Conservation (phyloP, 2,113 vertebrate species). For the Aegypius monachus region DNA sequence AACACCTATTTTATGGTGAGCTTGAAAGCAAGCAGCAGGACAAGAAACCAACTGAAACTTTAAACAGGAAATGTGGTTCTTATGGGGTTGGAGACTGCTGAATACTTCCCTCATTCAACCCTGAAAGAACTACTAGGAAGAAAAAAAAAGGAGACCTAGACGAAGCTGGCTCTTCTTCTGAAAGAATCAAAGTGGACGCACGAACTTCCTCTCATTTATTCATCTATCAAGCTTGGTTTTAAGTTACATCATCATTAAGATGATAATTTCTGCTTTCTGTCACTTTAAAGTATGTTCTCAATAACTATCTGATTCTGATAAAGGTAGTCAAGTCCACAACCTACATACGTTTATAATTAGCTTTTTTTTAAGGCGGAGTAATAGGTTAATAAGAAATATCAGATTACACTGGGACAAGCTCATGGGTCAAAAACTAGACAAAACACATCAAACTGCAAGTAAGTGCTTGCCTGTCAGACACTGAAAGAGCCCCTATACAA, state of each 20-base stretch:
- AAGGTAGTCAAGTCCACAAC: conserved; percentile 43
- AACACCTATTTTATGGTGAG: conserved; percentile 13
- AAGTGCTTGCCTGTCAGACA: conserved; percentile 38
- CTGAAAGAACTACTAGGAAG: background rate
- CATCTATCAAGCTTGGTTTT: conserved; percentile 62
- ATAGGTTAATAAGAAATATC: conserved; percentile 69
- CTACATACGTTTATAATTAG: conserved; percentile 64
- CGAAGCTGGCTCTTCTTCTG: conserved; percentile 31
- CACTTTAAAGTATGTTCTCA: conserved; percentile 59
- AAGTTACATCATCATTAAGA: conserved; percentile 58
- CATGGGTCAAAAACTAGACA: conserved; percentile 61
- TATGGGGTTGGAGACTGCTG: background rate
- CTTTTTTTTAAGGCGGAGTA: conserved; percentile 49
- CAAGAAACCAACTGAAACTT: conserved; percentile 11
- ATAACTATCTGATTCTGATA: conserved; percentile 58
- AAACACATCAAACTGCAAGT: conserved; percentile 67
- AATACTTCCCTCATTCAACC: background rate
- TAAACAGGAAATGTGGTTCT: conserved; percentile 24
- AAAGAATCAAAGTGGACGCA: conserved; percentile 14
- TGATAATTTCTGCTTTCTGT: conserved; percentile 66
- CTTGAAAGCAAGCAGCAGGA: conserved; percentile 36
- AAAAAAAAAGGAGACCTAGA: background rate
- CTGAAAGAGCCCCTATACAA: conserved; percentile 6
- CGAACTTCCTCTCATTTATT: conserved; percentile 50
- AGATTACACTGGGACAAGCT: conserved; percentile 60